These are phyloP conservation scores for Fundulus diaphanus DNA, from an alignment of 2,797 vertebrate genomes.

Conservation along the genomic window DNA sequence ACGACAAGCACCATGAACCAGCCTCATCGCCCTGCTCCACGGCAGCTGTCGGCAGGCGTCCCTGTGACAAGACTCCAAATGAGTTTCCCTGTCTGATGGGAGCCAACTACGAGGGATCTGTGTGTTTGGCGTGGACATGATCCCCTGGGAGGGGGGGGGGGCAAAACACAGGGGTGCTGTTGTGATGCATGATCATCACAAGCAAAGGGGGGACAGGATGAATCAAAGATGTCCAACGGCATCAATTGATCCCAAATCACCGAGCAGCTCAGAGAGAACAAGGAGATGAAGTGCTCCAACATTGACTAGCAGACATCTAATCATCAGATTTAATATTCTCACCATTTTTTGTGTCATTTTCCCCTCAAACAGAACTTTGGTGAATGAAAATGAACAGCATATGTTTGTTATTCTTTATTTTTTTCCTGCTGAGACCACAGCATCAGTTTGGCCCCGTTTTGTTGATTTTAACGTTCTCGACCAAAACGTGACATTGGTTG, in stretches of 20 bases:
- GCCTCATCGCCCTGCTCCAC: neutral
- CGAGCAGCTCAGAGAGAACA: conserved; percentile 28
- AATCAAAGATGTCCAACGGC: conserved; percentile 35
- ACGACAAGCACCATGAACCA: neutral
- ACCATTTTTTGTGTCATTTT: neutral
- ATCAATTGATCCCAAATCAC: conserved; percentile 31
- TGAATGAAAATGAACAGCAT: neutral
- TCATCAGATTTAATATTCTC: neutral
- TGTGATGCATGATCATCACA: conserved; percentile 31
- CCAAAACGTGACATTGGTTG: too few relatives aligned
- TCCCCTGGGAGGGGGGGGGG: conserved; percentile 20
- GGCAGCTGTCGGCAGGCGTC: conserved; percentile 31
- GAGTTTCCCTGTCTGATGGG: conserved; percentile 43
- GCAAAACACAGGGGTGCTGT: conserved; percentile 32
- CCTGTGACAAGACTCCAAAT: conserved; percentile 64
- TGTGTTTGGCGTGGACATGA: conserved; percentile 35
- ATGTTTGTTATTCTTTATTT: neutral
- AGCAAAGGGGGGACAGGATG: conserved; percentile 2
- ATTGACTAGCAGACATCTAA: neutral
- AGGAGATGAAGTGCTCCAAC: neutral
- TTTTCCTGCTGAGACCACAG: neutral
- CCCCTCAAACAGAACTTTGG: neutral
- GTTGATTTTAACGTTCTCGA: too few relatives aligned
- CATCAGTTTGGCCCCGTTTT: neutral
- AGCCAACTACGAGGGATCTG: conserved; percentile 30